A percentile compares a stretch with the other conserved stretches of the same genome.
These are phyloP conservation scores for Gadopsis bispinosus DNA, from an alignment of 2,797 vertebrate genomes.

Conservation along the genomic window DNA sequence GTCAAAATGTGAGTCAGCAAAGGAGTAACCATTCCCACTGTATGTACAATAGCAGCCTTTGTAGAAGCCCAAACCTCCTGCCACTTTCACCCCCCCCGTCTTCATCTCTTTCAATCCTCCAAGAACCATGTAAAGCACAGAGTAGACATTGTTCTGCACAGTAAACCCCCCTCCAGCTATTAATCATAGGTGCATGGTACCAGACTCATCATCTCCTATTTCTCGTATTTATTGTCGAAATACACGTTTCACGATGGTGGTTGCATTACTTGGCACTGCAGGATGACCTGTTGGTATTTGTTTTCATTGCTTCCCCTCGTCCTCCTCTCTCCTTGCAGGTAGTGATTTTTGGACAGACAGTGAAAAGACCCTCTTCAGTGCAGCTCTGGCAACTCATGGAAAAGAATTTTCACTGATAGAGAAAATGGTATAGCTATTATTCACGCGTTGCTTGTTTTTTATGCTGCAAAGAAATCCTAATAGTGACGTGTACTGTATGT, in stretches of 20 bases:
- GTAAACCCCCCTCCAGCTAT: neutral
- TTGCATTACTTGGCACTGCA: slow-evolving; percentile 8
- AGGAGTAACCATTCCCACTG: neutral
- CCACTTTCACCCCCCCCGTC: slow-evolving; percentile 8
- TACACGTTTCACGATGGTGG: neutral
- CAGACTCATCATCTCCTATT: neutral
- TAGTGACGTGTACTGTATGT: too few species aligned
- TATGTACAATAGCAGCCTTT: slow-evolving; percentile 53
- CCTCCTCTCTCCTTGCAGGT: slow-evolving; percentile 65
- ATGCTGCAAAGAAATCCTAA: neutral
- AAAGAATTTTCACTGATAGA: slow-evolving; percentile 85
- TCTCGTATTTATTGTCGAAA: neutral
- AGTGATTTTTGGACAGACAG: slow-evolving; percentile 80
- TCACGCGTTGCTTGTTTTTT: neutral
- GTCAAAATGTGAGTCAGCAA: slow-evolving; percentile 30
- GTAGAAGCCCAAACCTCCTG: slow-evolving; percentile 36
- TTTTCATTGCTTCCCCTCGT: slow-evolving; percentile 27
- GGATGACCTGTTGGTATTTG: slow-evolving; percentile 28
- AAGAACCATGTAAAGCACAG: slow-evolving; percentile 38
- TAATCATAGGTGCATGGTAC: neutral
- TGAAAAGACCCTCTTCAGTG: slow-evolving; percentile 80
- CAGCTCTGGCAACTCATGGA: slow-evolving; percentile 75
- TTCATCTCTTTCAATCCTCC: slow-evolving; percentile 30
- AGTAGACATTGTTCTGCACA: slow-evolving; percentile 41
- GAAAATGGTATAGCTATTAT: slow-evolving; percentile 75